Percentiles rank a stretch among this genome's conserved stretches.
These are phyloP conservation scores for Hesperia comma DNA, from an alignment of 2,888 invertebrate species.

Conservation along the genomic window DNA sequence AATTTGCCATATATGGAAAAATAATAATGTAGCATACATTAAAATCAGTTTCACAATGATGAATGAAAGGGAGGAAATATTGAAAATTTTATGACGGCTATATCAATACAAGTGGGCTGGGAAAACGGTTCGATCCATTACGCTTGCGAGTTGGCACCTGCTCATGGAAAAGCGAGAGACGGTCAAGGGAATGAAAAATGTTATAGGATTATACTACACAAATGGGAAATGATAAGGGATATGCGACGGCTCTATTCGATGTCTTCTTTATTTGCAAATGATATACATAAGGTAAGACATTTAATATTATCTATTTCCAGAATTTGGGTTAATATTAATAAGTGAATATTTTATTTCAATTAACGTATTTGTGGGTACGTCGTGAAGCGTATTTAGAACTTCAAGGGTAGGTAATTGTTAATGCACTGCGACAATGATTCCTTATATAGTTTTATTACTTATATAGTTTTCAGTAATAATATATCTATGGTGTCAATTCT, in stretches of 20 bases:
- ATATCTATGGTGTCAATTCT: too few species aligned
- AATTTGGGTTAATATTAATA: too few species aligned
- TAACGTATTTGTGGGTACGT: too few species aligned
- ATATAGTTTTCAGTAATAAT: too few species aligned
- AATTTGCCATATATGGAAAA: not conserved
- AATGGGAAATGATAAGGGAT: not conserved
- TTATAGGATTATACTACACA: not conserved
- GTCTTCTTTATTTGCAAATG: not conserved
- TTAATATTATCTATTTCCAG: too few species aligned
- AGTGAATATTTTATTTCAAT: too few species aligned
- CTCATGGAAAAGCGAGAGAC: not conserved
- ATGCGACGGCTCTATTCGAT: not conserved
- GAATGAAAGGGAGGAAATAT: not conserved
- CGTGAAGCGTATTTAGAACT: too few species aligned
- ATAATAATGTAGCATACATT: not conserved
- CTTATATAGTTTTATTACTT: too few species aligned
- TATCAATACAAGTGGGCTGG: constrained; percentile 12
- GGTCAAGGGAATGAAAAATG: constrained; percentile 13
- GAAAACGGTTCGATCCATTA: constrained; percentile 22
- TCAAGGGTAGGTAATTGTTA: too few species aligned
- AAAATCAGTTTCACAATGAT: not conserved
- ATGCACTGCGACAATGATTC: too few species aligned
- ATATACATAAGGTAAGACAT: too few species aligned
- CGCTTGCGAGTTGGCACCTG: constrained; percentile 20
- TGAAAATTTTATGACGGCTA: constrained; percentile 12